Evolutionary conservation across 92 coral and sea anemone genomes (phyloP).

Genomic region (Isaurus tuberculatus): DNA sequence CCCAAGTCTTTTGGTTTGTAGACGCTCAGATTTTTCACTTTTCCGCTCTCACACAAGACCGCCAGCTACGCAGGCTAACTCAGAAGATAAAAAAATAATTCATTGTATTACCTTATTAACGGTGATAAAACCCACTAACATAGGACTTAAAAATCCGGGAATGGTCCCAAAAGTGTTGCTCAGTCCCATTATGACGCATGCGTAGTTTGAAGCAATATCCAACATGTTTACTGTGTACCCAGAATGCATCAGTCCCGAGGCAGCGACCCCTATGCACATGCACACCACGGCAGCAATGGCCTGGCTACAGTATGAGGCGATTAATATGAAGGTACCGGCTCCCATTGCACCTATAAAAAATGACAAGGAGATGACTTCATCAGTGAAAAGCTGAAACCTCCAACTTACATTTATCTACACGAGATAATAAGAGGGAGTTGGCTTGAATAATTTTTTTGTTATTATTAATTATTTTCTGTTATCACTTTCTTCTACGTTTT

Average conservation of each 20-base stretch:
- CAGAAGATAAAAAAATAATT: not conserved
- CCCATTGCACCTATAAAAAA: slow-evolving; percentile 89
- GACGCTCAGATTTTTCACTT: too few relatives aligned
- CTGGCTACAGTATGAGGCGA: slow-evolving; percentile 77
- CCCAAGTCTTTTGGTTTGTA: too few relatives aligned
- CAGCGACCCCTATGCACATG: slow-evolving; percentile 91
- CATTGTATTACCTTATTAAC: slow-evolving; percentile 82
- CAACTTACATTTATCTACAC: too few relatives aligned
- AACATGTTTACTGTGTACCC: slow-evolving; percentile 90
- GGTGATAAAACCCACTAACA: slow-evolving; percentile 85
- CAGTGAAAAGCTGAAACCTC: too few relatives aligned
- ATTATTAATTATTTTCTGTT: too few relatives aligned
- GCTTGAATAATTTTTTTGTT: too few relatives aligned
- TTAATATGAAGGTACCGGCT: slow-evolving; percentile 78
- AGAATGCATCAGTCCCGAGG: slow-evolving; percentile 85
- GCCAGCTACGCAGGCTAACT: too few relatives aligned
- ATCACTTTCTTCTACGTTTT: too few relatives aligned
- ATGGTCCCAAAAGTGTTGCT: slow-evolving; percentile 89
- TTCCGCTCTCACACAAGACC: too few relatives aligned
- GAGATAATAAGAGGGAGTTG: too few relatives aligned
- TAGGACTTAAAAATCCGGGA: slow-evolving; percentile 87
- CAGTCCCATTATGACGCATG: slow-evolving; percentile 90
- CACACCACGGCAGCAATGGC: slow-evolving; percentile 73
- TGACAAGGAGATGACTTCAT: too few relatives aligned
- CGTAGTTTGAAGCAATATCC: slow-evolving; percentile 89